Evolutionary conservation across 2,113 vertebrate genomes (phyloP), one percentile per base, ranked within the genome.

Genomic region (Tiliqua scincoides): DNA sequence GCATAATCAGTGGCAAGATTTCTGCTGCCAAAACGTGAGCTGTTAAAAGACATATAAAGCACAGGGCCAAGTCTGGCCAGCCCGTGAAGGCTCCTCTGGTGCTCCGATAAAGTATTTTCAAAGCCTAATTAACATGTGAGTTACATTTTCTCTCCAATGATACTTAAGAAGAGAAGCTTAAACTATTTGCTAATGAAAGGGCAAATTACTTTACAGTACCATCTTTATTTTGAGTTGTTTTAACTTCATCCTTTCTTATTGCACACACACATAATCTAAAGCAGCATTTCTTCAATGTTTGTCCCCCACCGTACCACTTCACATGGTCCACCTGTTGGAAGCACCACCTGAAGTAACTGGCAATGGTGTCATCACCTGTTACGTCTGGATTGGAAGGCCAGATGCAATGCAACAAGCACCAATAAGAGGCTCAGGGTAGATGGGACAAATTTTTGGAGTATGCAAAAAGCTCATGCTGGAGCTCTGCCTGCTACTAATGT

Each of bases 1-100:
- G 88, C 57, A 62, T 95, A 96, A 96, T 96, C 95, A 96, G 84
- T 40, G 54, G 8, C 68, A 93, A 92, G 84, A 35, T 88, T 63
- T 93, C 18, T 87, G 14, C 43, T 90, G 77, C 68, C n/a, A 84
- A 90, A 92, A 81, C 68, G 25, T 30, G 67, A 30, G 4, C 54
- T 91, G 62, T 74, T 89, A 93, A 88, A 71, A 79, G 48, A 77
- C 85, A 32, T 76, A 11, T 32, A 40, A 59, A n/a, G 23, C 37
- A 65, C 65, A 68, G 70, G 6, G 15, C 32, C 1, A 2, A 23
- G n/a, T 91, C 87, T 74, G 79, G 9, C 25, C 83, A 9, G 35
- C 14, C 65, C 37, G 62, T 1, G 21, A 70, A 11, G 18, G 57
- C 9, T 84, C 72, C 10, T 57, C 79, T 79, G 9, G 77, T 84